Conservation (phyloP, 35 echinoderm and acorn worm genomes). For the Amphiura filiformis region DNA sequence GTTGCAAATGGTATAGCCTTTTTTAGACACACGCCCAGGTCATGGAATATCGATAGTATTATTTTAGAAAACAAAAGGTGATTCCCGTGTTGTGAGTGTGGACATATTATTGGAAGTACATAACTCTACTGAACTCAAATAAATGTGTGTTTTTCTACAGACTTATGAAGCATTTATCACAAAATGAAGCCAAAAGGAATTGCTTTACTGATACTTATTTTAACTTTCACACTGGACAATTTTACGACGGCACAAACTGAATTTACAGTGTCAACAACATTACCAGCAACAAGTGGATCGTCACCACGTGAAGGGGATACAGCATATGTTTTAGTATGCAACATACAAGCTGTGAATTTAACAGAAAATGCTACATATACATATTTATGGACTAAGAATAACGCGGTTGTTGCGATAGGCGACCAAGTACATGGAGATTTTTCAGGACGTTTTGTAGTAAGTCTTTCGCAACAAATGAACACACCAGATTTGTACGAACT, state of each 20-base stretch:
- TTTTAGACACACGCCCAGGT: too few relatives aligned
- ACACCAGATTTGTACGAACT: background rate
- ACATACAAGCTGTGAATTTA: background rate
- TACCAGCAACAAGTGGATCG: background rate
- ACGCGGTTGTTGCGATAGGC: background rate
- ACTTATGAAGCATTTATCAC: too few relatives aligned
- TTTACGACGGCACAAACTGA: background rate
- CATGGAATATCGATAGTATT: too few relatives aligned
- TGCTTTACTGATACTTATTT: too few relatives aligned
- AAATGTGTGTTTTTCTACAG: too few relatives aligned
- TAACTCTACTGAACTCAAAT: too few relatives aligned
- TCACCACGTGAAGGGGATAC: constrained; percentile 1
- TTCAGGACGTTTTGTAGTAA: background rate
- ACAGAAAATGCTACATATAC: background rate
- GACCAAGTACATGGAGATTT: background rate
- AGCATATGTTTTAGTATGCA: background rate
- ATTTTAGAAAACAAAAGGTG: too few relatives aligned
- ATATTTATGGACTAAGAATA: background rate
- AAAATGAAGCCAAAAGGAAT: too few relatives aligned
- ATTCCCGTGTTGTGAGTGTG: too few relatives aligned
- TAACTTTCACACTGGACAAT: too few relatives aligned
- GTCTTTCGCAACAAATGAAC: background rate
- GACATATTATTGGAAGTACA: too few relatives aligned
- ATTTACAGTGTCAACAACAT: background rate
- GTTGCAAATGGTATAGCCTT: too few relatives aligned